Base-by-base conservation (phyloP, 2,797 vertebrate species). In the Acanthornis magna region DNA sequence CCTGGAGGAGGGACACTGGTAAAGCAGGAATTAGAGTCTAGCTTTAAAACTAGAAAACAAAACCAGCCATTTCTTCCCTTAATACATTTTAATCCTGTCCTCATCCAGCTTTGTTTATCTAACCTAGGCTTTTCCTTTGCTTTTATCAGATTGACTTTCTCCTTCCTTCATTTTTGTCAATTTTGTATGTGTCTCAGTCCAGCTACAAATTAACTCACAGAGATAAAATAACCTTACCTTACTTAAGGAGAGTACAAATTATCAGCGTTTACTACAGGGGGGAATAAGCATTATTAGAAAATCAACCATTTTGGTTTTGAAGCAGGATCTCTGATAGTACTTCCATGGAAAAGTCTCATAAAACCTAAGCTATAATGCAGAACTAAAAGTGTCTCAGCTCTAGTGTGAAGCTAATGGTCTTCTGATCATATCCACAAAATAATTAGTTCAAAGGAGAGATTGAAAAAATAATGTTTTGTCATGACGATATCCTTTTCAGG, bases 221-320 rank as follows among this genome's bases (percentile, higher is more conserved):
- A 71, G 18, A 74, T 11, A 67, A 77, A 92, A 85, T 30, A 88
- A 74, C 11, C 16, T 57, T 42, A 48, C 11, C 16, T 79, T 61
- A 76, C 18, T 51, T 55, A 81, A 62, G 10, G 9, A 20, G 8
- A 74, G 18, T 7, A 71, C 16, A 93, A 74, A 38, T 54, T 58
- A 79, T 14, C 27, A 54, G 4, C 18, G 47, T 47, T 82, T 76
- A 42, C 43, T 61, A 38, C 3, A 0, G 0, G 11, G 7, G 3
- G 6, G 11, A 66, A 50, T 27, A 83, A 79, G 9, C 53, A 61
- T 47, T 63, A 74, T 27, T 50, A 61, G 54, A 71, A 94, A 77
- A 94, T 5, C 72, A 77, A 38, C 7, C 13, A 11, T 36, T 92
- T 55, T n/a, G 11, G 12, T 29, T 91, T 80, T 89, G 29, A 45